Conservation (phyloP, 2,888 invertebrate genomes). For the Drosophila suboccidentalis region DNA sequence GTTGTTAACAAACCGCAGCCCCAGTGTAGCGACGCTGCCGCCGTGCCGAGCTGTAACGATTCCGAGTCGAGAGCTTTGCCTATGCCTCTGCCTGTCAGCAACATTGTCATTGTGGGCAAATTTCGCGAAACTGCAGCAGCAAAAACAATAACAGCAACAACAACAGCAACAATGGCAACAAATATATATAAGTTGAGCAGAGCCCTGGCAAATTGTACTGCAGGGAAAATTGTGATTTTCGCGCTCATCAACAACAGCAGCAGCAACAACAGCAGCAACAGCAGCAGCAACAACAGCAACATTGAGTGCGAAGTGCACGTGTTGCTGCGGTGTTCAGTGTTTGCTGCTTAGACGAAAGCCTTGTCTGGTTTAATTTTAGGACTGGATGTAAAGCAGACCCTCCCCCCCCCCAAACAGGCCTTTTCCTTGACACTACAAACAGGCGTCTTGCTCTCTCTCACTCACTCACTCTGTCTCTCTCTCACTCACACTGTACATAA, state of each 20-base stretch:
- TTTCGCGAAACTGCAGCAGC: slow-evolving; percentile 67
- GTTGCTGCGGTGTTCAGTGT: slow-evolving; percentile 52
- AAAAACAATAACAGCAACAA: slow-evolving; percentile 37
- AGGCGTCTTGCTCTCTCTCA: slow-evolving; percentile 1
- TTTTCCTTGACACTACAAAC: slow-evolving; percentile 63
- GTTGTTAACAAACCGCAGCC: slow-evolving; percentile 65
- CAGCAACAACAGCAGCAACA: slow-evolving; percentile 22
- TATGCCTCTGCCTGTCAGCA: slow-evolving; percentile 53
- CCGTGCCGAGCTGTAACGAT: slow-evolving; percentile 11
- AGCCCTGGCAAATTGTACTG: slow-evolving; percentile 72
- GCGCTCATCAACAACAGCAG: slow-evolving; percentile 70
- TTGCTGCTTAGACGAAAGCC: slow-evolving; percentile 55
- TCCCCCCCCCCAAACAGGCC: background rate
- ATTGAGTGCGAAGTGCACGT: slow-evolving; percentile 58
- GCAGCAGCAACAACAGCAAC: slow-evolving; percentile 35
- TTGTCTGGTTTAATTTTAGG: slow-evolving; percentile 79
- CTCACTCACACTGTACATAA: slow-evolving; percentile 39
- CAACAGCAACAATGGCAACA: slow-evolving; percentile 25
- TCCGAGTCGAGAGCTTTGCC: slow-evolving; percentile 19
- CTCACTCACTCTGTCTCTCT: background rate
- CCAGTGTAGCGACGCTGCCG: slow-evolving; percentile 38
- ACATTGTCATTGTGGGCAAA: slow-evolving; percentile 67
- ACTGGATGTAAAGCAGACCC: slow-evolving; percentile 36
- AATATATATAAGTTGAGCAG: slow-evolving; percentile 33
- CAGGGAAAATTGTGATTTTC: slow-evolving; percentile 80